Conservation (phyloP, 2,113 vertebrate species). For the Tinamus guttatus region DNA sequence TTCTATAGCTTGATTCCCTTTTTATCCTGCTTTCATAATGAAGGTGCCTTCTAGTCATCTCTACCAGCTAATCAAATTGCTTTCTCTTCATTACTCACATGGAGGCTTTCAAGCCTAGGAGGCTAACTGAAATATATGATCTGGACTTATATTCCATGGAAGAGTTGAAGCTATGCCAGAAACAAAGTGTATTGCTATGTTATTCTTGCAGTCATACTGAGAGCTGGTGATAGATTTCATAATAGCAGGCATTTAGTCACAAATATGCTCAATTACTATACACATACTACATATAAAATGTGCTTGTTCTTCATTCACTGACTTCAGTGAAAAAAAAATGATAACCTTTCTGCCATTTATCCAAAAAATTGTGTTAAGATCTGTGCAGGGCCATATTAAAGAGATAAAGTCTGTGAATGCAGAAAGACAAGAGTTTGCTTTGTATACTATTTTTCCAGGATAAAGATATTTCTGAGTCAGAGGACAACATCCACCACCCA, state of each 20-base stretch:
- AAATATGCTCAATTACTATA: neutral
- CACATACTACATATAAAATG: neutral
- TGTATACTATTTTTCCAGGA: neutral
- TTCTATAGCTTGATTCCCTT: neutral
- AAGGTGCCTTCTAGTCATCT: conserved; percentile 39
- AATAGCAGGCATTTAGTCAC: neutral
- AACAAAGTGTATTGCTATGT: neutral
- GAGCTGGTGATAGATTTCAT: neutral
- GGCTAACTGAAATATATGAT: conserved; percentile 14
- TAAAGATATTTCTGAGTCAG: conserved; percentile 15
- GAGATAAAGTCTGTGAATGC: neutral
- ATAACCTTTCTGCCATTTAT: neutral
- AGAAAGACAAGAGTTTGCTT: neutral
- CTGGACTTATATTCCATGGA: neutral
- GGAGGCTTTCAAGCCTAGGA: neutral
- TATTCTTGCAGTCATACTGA: neutral
- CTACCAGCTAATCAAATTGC: conserved; percentile 18
- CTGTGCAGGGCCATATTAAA: neutral
- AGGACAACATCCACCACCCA: neutral
- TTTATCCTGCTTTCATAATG: neutral
- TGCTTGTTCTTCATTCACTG: neutral
- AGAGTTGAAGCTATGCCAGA: conserved; percentile 29
- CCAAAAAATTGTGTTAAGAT: neutral
- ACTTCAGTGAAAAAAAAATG: neutral
- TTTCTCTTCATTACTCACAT: conserved; percentile 43